A percentile compares a stretch with the other conserved stretches of the same genome.
These are phyloP conservation scores for Polydrusus pterygomalis DNA, from an alignment of 2,888 invertebrate species.

Conservation along the genomic window DNA sequence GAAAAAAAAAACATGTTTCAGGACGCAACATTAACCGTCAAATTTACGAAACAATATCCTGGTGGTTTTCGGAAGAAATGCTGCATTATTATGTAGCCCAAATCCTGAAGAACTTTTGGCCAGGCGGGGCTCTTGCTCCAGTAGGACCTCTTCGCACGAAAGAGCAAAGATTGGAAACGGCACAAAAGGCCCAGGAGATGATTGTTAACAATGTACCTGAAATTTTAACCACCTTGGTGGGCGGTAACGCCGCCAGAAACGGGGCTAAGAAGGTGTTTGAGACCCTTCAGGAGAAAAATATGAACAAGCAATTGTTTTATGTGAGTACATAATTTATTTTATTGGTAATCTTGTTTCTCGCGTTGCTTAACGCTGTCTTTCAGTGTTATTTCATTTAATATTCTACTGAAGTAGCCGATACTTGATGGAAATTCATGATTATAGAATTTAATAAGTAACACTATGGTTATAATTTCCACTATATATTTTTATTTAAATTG, in stretches of 20 bases:
- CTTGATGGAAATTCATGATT: no score
- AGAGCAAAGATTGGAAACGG: conserved; percentile 81
- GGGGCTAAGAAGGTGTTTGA: conserved; percentile 92
- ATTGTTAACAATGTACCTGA: conserved; percentile 85
- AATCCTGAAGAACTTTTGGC: conserved; percentile 92
- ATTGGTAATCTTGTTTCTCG: not conserved
- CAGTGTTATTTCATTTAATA: no score
- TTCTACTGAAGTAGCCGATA: no score
- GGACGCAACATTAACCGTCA: conserved; percentile 93
- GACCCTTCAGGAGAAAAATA: conserved; percentile 87
- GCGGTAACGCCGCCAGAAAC: conserved; percentile 87
- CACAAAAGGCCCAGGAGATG: conserved; percentile 80
- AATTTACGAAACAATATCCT: conserved; percentile 89
- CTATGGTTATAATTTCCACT: no score
- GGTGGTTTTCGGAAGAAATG: conserved; percentile 94
- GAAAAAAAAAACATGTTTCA: conserved; percentile 6
- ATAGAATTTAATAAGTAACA: no score
- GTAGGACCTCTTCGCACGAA: conserved; percentile 74
- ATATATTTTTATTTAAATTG: no score
- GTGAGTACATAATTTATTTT: conserved; percentile 76
- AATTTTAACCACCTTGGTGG: conserved; percentile 88
- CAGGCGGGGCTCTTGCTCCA: conserved; percentile 84
- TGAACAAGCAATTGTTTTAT: conserved; percentile 94
- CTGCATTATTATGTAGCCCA: conserved; percentile 89
- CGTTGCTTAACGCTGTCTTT: not conserved